These are phyloP conservation scores for Unio delphinus DNA, from an alignment of 2,888 invertebrate species.

Conservation along the genomic window DNA sequence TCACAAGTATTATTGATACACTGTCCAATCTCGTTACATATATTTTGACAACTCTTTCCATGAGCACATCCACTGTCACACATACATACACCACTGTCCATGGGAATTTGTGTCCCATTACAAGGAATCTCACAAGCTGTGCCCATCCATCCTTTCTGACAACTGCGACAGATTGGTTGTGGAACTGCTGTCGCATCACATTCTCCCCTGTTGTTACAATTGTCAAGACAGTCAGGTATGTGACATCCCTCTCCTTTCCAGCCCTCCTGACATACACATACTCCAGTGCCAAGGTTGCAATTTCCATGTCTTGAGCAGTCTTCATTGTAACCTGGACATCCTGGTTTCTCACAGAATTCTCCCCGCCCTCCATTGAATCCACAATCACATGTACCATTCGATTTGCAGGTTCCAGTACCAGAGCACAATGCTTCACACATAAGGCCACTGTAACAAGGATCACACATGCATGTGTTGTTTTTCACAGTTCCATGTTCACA, in stretches of 20 bases:
- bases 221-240: conserved; percentile 40
- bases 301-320: conserved; percentile 47
- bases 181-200: conserved; percentile 33
- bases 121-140: conserved; percentile 49
- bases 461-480: conserved; percentile 45
- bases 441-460: conserved; percentile 48
- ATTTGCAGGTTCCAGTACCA: conserved; percentile 35
- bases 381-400: conserved; percentile 46
- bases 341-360: conserved; percentile 43
- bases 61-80: conserved; percentile 29
- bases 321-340: conserved; percentile 46
- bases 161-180: conserved; percentile 48
- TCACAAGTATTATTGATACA: conserved; percentile 38
- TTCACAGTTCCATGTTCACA: conserved; percentile 44
- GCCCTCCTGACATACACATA: conserved; percentile 47
- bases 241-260: conserved; percentile 51
- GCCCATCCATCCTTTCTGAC: conserved; percentile 56
- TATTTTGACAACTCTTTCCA: conserved; percentile 22
- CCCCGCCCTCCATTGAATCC: conserved; percentile 50
- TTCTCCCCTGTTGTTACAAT: conserved; percentile 44
- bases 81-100: conserved; percentile 45
- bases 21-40: conserved; percentile 33
- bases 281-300: conserved; percentile 37
- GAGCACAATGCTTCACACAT: conserved; percentile 46
- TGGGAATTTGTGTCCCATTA: conserved; percentile 46